These are phyloP conservation scores for Murina feae DNA, from an alignment of 2,113 vertebrate genomes.

Conservation along the genomic window DNA sequence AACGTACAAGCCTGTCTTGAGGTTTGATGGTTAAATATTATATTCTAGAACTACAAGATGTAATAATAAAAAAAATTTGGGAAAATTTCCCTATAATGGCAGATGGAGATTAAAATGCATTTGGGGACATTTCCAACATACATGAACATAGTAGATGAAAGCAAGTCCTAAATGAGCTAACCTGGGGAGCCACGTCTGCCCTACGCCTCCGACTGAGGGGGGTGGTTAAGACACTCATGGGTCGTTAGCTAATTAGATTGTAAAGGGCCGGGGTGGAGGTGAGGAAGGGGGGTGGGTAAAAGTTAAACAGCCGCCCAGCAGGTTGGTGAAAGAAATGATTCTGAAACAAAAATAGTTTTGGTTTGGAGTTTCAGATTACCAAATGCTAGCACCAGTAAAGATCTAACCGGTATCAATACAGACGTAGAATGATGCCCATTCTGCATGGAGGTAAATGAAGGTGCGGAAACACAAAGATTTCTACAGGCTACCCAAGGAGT, in stretches of 20 bases:
- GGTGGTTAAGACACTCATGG: neutral
- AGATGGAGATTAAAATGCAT: conserved; percentile 79
- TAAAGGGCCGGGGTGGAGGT: neutral
- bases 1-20: conserved; percentile 55
- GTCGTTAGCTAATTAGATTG: neutral
- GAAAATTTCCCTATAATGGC: conserved; percentile 76
- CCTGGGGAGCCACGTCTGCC: conserved; percentile 39
- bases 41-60: conserved; percentile 71
- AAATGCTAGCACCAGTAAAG: neutral
- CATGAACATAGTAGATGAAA: conserved; percentile 55
- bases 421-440: neutral
- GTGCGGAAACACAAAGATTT: neutral
- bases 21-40: conserved; percentile 66
- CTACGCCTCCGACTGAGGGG: neutral
- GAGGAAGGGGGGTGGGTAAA: neutral
- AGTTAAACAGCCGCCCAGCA: neutral
- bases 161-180: conserved; percentile 47
- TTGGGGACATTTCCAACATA: conserved; percentile 75
- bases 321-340: neutral
- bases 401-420: neutral
- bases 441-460: neutral
- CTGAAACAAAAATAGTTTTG: conserved; percentile 19
- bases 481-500: neutral
- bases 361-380: conserved; percentile 30
- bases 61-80: conserved; percentile 71